These are phyloP conservation scores for Anagyrus pseudococci DNA, from an alignment of 2,888 invertebrate genomes.

Conservation along the genomic window DNA sequence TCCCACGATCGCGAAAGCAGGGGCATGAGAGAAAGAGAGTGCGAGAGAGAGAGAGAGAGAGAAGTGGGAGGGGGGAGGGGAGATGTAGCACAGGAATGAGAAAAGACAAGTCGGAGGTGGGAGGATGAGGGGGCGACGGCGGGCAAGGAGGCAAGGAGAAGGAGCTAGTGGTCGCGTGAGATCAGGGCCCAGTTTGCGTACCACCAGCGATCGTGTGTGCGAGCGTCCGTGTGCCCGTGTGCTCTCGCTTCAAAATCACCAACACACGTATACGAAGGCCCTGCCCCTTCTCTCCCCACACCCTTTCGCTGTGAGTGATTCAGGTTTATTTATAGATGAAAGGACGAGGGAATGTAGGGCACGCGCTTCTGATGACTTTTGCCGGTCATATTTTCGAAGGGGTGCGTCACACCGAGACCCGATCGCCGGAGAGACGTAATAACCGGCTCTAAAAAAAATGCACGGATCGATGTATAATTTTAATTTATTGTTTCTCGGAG, in stretches of 20 bases:
- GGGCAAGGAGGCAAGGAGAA: slow-evolving; percentile 5
- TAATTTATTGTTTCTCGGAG: too few relatives aligned
- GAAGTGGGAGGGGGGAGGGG: slow-evolving; percentile 1
- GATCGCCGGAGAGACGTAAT: too few relatives aligned
- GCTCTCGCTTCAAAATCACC: slow-evolving; percentile 15
- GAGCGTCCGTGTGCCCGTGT: too few relatives aligned
- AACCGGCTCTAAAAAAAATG: too few relatives aligned
- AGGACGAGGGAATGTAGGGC: slow-evolving; percentile 10
- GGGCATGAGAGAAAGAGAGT: too few relatives aligned
- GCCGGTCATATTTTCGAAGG: too few relatives aligned
- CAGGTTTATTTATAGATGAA: slow-evolving; percentile 19
- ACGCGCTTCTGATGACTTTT: too few relatives aligned
- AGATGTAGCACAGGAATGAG: slow-evolving; percentile 29
- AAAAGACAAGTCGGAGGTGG: slow-evolving; percentile 25
- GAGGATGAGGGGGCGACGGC: too few relatives aligned
- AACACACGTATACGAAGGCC: neutral
- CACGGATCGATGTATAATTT: too few relatives aligned
- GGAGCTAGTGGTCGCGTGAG: slow-evolving; percentile 22
- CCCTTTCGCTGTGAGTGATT: too few relatives aligned
- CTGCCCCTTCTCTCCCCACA: too few relatives aligned
- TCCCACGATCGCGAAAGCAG: slow-evolving; percentile 36
- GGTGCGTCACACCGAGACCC: neutral
- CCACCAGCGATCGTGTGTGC: slow-evolving; percentile 1
- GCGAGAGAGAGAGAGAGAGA: slow-evolving; percentile 32
- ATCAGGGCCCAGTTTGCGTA: slow-evolving; percentile 13